phyloP scores from a whole-genome alignment of 2,113 vertebrate genomes.

The Psittacara wagleri region DNA sequence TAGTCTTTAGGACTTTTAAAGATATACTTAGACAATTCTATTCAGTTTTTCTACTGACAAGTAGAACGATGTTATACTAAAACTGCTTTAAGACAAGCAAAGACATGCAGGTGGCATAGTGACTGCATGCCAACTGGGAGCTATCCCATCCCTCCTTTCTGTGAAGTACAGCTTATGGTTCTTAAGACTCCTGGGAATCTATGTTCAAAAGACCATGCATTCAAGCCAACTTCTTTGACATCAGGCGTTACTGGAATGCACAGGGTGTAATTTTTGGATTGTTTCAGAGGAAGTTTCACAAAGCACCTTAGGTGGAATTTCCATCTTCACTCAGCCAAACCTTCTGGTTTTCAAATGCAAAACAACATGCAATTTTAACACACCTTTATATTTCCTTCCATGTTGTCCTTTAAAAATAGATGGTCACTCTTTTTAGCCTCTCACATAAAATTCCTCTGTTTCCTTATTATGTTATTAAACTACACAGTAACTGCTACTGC shows the following conservation, averaged over 20 bases:
- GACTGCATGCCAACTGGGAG: fast-evolving
- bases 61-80: background rate
- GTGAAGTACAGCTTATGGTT: background rate
- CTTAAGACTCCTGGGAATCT: background rate
- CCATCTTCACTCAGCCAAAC: background rate
- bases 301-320: background rate
- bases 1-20: background rate
- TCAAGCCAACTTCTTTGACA: background rate
- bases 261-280: background rate
- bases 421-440: background rate
- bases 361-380: background rate
- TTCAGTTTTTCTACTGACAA: background rate
- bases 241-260: background rate
- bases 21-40: background rate
- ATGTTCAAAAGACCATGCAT: background rate
- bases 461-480: background rate
- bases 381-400: background rate
- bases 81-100: background rate
- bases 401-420: background rate
- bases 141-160: background rate
- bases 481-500: background rate
- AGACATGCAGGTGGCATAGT: background rate
- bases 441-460: background rate
- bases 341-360: background rate
- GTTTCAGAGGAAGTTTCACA: background rate